Evolutionary conservation across 1,140 invertebrate species (phyloP), one percentile per base, ranked within the genome.

Genomic region (Caenorhabditis brenneri): DNA sequence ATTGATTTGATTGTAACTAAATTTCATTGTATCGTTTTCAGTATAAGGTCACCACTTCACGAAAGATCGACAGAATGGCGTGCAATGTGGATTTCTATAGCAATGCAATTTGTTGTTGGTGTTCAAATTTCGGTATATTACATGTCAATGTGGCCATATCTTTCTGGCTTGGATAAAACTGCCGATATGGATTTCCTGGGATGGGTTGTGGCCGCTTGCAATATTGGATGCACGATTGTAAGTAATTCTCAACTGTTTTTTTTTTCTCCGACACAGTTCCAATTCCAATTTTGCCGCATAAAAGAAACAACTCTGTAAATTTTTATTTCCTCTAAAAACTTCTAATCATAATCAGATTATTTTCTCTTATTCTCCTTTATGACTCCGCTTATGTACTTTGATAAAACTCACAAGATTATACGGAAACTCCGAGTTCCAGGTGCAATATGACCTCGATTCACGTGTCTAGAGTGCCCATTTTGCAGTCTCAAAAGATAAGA

Each of bases 121-220:
- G 84, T 86, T 24, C 85, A 86, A 42, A 79, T 86, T 16, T 86
- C 85, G 1, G 84, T 86, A 0, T 86, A 85, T 49, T 86, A 81
- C 82, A 86, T 81, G 65, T 85, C 82, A 2, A 84, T 80, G 82
- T 86, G 85, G 85, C 85, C 85, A 22, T 86, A 84, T 85, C 85
- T 86, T 1, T 79, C 74, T 36, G 79, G 49, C 33, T 42, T 86
- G n/a, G 85, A 86, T 46, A 51, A 69, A 46, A 80, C 83, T 15
- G 85, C 85, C 15, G 86, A 69, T 39, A 46, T 86, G 49, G 85
- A 86, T 33, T 86, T 86, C 36, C 65, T 86, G 33, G 85, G 85
- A 7, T 86, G 83, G 83, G 80, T 86, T 9, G 80, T 86, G 24
- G 85, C 85, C n/a, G 65, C 85, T 2, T 65, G 58, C 24, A 79